A percentile compares a stretch with the other conserved stretches of the same genome.
phyloP scores from a whole-genome alignment of 2,888 invertebrate species.

The Mimachlamys varia region DNA sequence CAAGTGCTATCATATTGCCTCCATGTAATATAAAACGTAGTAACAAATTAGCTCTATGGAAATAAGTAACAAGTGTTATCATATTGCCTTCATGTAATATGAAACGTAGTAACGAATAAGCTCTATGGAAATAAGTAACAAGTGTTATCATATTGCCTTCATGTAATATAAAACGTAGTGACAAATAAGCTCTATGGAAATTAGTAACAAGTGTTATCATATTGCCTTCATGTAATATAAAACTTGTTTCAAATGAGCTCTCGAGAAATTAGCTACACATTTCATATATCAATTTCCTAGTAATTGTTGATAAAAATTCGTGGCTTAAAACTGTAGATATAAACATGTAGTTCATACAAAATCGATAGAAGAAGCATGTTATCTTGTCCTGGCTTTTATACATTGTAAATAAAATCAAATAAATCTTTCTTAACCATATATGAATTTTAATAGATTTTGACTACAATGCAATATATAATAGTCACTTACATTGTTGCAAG shows the following conservation, averaged over 20 bases:
- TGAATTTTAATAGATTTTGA: not conserved
- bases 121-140: slow-evolving; percentile 36
- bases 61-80: too few relatives aligned
- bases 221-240: slow-evolving; percentile 25
- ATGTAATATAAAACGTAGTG: not conserved
- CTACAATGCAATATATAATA: not conserved
- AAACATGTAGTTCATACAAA: too few relatives aligned
- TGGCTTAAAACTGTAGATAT: too few relatives aligned
- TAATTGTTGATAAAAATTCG: too few relatives aligned
- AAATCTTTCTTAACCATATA: not conserved
- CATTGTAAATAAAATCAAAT: too few relatives aligned
- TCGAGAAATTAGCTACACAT: slow-evolving; percentile 15
- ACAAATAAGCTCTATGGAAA: slow-evolving; percentile 42
- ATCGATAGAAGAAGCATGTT: too few relatives aligned
- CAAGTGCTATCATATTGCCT: not conserved
- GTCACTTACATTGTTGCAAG: slow-evolving; percentile 42
- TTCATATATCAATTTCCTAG: too few relatives aligned
- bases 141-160: slow-evolving; percentile 39
- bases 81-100: slow-evolving; percentile 34
- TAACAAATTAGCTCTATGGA: too few relatives aligned
- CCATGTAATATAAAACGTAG: too few relatives aligned
- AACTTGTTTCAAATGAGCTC: slow-evolving; percentile 37
- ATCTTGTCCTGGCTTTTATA: too few relatives aligned
- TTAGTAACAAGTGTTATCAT: not conserved
- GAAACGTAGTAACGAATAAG: slow-evolving; percentile 28